These are phyloP conservation scores for Forbesichthys papilliferus DNA, from an alignment of 2,113 vertebrate species.

Conservation along the genomic window DNA sequence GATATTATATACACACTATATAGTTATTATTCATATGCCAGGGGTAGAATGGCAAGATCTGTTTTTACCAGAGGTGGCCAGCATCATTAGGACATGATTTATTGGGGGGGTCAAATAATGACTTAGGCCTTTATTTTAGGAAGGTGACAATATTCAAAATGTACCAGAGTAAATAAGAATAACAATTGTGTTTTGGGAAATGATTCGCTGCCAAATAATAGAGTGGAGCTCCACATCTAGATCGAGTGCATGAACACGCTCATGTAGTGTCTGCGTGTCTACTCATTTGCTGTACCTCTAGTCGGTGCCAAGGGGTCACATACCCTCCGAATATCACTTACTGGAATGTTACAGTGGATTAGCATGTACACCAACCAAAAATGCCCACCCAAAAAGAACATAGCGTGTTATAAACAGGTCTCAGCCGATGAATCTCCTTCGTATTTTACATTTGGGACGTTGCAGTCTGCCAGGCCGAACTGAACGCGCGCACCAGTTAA, in stretches of 20 bases:
- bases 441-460: not conserved
- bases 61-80: too few relatives aligned
- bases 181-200: too few relatives aligned
- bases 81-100: too few relatives aligned
- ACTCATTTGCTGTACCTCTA: slow-evolving; percentile 4
- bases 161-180: too few relatives aligned
- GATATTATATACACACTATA: too few relatives aligned
- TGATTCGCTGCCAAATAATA: too few relatives aligned
- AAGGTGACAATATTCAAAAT: too few relatives aligned
- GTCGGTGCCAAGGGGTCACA: not conserved
- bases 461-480: not conserved
- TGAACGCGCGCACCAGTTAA: not conserved
- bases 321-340: slow-evolving; percentile 7
- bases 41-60: too few relatives aligned
- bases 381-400: not conserved
- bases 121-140: too few relatives aligned
- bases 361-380: not conserved
- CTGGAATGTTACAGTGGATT: slow-evolving; percentile 4
- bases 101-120: too few relatives aligned
- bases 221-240: too few relatives aligned
- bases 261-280: not conserved
- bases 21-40: too few relatives aligned
- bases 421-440: not conserved
- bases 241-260: not conserved
- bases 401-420: not conserved